These are phyloP conservation scores for Antigone vipio DNA, from an alignment of 2,113 vertebrate genomes.

Conservation along the genomic window DNA sequence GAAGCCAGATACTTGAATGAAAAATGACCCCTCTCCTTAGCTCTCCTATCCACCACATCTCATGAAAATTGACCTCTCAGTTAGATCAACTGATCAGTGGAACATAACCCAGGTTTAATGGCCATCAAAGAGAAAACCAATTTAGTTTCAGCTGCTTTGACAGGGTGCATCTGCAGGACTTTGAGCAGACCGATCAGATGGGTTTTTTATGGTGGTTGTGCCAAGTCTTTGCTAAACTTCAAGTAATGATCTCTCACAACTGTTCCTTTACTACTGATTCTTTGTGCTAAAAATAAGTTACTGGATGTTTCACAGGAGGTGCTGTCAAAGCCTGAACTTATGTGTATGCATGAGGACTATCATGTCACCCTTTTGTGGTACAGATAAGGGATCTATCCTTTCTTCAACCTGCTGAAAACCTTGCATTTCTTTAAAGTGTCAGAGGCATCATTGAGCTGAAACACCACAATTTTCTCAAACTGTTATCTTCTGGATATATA, in stretches of 20 bases:
- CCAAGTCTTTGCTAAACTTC: conserved; percentile 22
- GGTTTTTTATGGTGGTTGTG: neutral
- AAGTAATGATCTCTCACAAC: neutral
- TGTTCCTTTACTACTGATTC: neutral
- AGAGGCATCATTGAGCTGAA: neutral
- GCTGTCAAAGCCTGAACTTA: neutral
- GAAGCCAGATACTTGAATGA: conserved; percentile 50
- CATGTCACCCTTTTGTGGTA: neutral
- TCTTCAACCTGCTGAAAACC: neutral
- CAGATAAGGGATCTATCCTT: neutral
- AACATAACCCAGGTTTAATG: conserved; percentile 62
- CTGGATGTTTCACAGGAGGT: neutral
- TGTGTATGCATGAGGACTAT: neutral
- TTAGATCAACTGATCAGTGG: conserved; percentile 57
- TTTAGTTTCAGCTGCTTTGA: conserved; percentile 54
- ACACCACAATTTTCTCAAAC: accelerated
- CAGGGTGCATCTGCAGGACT: neutral
- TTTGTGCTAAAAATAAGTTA: neutral
- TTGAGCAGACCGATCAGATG: neutral
- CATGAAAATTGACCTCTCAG: conserved; percentile 68
- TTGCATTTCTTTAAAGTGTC: neutral
- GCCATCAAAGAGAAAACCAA: conserved; percentile 53
- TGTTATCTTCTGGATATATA: neutral
- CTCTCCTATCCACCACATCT: conserved; percentile 1
- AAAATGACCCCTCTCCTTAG: conserved; percentile 46